Conservation (phyloP, 2,797 vertebrate genomes). For the Pogonophryne albipinna region DNA sequence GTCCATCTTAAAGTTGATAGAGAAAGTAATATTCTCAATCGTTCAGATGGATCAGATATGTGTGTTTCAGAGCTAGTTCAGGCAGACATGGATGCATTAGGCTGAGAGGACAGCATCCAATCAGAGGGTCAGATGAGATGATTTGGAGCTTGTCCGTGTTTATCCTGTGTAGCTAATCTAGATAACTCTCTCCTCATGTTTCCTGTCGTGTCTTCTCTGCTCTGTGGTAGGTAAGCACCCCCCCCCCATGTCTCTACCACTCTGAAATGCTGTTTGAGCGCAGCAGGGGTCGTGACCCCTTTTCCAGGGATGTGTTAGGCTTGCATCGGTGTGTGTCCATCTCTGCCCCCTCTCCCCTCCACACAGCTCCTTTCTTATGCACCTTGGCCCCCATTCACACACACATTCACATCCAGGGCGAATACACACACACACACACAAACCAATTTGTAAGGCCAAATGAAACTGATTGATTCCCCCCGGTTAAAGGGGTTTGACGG, state of each 20-base stretch:
- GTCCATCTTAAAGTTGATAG: no score
- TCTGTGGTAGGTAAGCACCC: constrained; percentile 68
- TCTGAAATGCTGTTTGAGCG: constrained; percentile 74
- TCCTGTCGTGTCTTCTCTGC: constrained; percentile 26
- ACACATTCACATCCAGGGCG: constrained; percentile 44
- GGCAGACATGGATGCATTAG: constrained; percentile 8
- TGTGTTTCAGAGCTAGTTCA: neutral
- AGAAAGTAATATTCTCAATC: no score
- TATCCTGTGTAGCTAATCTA: constrained; percentile 33
- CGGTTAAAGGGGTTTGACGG: constrained; percentile 64
- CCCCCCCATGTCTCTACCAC: constrained; percentile 60
- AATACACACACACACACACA: constrained; percentile 57
- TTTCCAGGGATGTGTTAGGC: constrained; percentile 78
- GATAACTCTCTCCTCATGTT: constrained; percentile 44
- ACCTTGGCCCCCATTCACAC: constrained; percentile 58
- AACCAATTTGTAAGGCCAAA: constrained; percentile 75
- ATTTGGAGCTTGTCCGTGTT: constrained; percentile 21
- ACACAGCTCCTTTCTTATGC: constrained; percentile 67
- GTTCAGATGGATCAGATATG: neutral
- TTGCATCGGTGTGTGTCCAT: constrained; percentile 64
- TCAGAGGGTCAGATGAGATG: constrained; percentile 49
- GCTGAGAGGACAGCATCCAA: constrained; percentile 24
- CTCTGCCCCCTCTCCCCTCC: constrained; percentile 52
- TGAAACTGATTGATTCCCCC: constrained; percentile 79
- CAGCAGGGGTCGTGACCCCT: constrained; percentile 78